A percentile compares a stretch with the other conserved stretches of the same genome.
These are phyloP conservation scores for Philhelius pedissequus DNA, from an alignment of 2,888 invertebrate genomes.

Conservation along the genomic window DNA sequence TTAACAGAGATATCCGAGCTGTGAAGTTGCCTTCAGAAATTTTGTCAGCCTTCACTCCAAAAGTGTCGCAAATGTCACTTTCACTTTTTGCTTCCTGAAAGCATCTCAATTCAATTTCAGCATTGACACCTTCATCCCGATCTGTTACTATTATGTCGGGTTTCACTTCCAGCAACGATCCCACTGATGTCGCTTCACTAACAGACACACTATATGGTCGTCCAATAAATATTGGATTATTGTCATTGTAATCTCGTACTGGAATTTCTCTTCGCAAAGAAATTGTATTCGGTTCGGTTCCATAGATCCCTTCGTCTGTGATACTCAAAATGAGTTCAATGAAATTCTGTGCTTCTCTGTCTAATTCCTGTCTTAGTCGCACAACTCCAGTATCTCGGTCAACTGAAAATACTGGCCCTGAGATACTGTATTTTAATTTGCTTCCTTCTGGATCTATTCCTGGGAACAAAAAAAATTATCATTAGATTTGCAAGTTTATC, in stretches of 20 bases:
- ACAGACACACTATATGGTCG: slow-evolving; percentile 87
- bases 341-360: slow-evolving; percentile 85
- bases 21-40: slow-evolving; percentile 85
- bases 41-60: slow-evolving; percentile 84
- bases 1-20: slow-evolving; percentile 84
- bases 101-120: slow-evolving; percentile 85
- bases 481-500: slow-evolving; percentile 35
- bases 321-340: slow-evolving; percentile 90
- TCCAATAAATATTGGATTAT: slow-evolving; percentile 86
- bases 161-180: slow-evolving; percentile 81
- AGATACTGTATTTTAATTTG: slow-evolving; percentile 87
- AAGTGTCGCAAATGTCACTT: slow-evolving; percentile 85
- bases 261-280: slow-evolving; percentile 88
- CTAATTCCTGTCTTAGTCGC: slow-evolving; percentile 84
- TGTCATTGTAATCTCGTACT: slow-evolving; percentile 89
- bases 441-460: slow-evolving; percentile 88
- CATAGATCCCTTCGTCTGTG: slow-evolving; percentile 86
- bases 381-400: slow-evolving; percentile 87
- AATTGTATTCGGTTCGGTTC: slow-evolving; percentile 88
- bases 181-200: slow-evolving; percentile 84
- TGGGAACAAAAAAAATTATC: slow-evolving; percentile 71
- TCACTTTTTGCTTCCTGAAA: slow-evolving; percentile 81
- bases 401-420: slow-evolving; percentile 90
- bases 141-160: slow-evolving; percentile 85
- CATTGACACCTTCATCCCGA: slow-evolving; percentile 86